Evolutionary conservation across 2,797 vertebrate species (phyloP).

Genomic region (Pelobates cultripes): DNA sequence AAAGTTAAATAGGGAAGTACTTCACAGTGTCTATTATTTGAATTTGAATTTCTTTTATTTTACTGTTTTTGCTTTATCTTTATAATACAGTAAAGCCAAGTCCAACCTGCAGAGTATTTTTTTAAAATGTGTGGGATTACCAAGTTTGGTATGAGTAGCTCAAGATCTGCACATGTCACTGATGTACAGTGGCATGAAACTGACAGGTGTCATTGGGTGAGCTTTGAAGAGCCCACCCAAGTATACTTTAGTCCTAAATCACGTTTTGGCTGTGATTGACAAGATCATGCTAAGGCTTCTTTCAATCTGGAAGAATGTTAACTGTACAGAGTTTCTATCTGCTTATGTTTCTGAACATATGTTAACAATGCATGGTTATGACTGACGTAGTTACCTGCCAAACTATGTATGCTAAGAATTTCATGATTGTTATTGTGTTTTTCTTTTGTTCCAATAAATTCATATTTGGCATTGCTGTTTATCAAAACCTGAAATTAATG

Average conservation of each 20-base stretch:
- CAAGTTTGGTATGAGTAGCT: too few species aligned
- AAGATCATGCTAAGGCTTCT: neutral
- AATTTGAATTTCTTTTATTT: too few species aligned
- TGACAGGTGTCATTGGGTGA: neutral
- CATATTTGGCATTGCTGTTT: conserved; percentile 6
- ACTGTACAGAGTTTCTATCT: neutral
- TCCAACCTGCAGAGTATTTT: too few species aligned
- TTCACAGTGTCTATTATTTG: too few species aligned
- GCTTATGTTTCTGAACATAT: conserved; percentile 2
- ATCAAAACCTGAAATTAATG: too few species aligned
- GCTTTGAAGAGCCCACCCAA: conserved; percentile 9
- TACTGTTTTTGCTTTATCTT: too few species aligned
- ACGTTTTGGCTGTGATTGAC: conserved; percentile 1
- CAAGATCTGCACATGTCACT: too few species aligned
- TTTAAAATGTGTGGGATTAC: too few species aligned
- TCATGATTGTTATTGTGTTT: conserved; percentile 11
- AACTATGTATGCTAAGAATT: conserved; percentile 20
- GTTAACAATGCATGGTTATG: conserved; percentile 15
- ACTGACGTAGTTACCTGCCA: neutral
- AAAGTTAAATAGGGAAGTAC: too few species aligned
- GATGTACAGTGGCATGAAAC: neutral
- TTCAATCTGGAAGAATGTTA: neutral
- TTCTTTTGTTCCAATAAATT: conserved; percentile 10
- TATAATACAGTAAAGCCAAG: too few species aligned
- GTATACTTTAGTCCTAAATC: neutral